These are phyloP conservation scores for Acyrthosiphon pisum DNA, from an alignment of 1,140 invertebrate species.

Conservation along the genomic window DNA sequence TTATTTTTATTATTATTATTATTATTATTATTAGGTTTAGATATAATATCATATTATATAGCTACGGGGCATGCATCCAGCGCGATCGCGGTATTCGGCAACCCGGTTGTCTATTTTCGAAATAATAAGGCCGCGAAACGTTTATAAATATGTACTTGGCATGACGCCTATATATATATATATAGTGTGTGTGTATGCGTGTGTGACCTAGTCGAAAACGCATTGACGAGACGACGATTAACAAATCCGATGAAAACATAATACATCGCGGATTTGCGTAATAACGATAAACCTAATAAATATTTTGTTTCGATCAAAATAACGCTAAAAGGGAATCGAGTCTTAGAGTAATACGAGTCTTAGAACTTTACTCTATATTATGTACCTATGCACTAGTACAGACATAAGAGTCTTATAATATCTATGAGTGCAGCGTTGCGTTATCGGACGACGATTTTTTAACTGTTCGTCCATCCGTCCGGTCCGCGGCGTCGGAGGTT, in stretches of 20 bases:
- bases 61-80: neutral
- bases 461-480: neutral
- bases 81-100: conserved; percentile 47
- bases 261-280: neutral
- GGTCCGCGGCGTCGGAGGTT: neutral
- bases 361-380: too few species aligned
- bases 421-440: neutral
- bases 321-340: neutral
- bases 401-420: too few species aligned
- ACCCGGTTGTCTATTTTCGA: conserved; percentile 53
- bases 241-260: neutral
- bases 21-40: neutral
- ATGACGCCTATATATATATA: neutral
- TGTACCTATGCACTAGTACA: too few species aligned
- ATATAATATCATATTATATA: neutral
- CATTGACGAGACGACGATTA: neutral
- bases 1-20: too few species aligned
- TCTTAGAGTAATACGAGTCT: neutral
- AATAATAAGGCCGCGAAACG: conserved; percentile 53
- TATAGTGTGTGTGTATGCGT: neutral
- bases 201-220: conserved; percentile 33
- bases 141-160: neutral
- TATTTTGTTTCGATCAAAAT: neutral
- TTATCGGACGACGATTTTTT: neutral
- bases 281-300: neutral